Conservation (phyloP, 2,888 invertebrate species). For the Cephus pulcher region DNA sequence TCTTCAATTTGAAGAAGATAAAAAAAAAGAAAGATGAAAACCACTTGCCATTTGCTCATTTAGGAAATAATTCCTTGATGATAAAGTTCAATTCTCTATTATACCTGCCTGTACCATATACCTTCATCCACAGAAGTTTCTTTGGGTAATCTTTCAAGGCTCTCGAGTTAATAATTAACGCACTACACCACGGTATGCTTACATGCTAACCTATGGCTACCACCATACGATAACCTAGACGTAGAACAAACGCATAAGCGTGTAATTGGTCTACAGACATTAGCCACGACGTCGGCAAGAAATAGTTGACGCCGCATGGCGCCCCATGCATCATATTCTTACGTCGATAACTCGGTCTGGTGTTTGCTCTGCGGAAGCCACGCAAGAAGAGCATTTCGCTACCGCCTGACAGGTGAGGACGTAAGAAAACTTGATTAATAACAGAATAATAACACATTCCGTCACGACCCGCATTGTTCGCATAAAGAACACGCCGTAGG, state of each 20-base stretch:
- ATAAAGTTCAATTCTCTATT: not conserved
- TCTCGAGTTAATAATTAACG: constrained; percentile 18
- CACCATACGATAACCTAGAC: not conserved
- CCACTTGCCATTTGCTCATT: not conserved
- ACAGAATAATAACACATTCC: constrained; percentile 57
- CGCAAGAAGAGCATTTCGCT: constrained; percentile 51
- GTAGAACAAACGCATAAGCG: constrained; percentile 20
- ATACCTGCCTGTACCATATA: not conserved
- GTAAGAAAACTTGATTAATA: constrained; percentile 61
- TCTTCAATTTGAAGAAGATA: not conserved
- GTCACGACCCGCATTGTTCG: not conserved
- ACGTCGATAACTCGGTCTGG: constrained; percentile 45
- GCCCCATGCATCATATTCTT: constrained; percentile 50
- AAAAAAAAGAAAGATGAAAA: not conserved
- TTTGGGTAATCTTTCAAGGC: constrained; percentile 7
- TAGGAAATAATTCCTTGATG: not conserved
- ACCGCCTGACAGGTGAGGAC: constrained; percentile 42
- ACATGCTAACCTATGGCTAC: not conserved
- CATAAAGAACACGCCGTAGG: not conserved
- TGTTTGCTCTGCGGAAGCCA: constrained; percentile 29
- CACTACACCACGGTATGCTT: constrained; percentile 14
- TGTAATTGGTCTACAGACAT: constrained; percentile 40
- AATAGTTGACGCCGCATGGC: constrained; percentile 43
- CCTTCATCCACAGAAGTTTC: not conserved
- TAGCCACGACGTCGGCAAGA: constrained; percentile 34